These are phyloP conservation scores for Monopis laevigella DNA, from an alignment of 2,888 invertebrate species.

Conservation along the genomic window DNA sequence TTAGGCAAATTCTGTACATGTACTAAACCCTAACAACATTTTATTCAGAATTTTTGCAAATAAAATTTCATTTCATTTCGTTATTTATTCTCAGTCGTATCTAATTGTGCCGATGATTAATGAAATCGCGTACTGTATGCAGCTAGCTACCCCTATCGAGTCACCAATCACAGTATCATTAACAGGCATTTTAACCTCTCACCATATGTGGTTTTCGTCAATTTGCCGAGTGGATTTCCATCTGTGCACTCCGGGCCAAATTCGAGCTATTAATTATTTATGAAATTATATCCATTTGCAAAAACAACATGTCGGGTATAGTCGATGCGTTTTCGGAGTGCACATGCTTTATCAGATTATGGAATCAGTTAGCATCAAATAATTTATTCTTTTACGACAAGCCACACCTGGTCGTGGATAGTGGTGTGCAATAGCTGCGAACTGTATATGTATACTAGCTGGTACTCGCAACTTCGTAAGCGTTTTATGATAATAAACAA, in stretches of 20 bases:
- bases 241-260: conserved; percentile 45
- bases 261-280: conserved; percentile 60
- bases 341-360: conserved; percentile 46
- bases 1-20: no score
- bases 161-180: conserved; percentile 51
- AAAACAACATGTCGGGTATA: conserved; percentile 40
- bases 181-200: conserved; percentile 62
- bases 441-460: no score
- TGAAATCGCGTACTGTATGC: conserved; percentile 1
- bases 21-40: no score
- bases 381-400: conserved; percentile 10
- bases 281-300: conserved; percentile 53
- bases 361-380: conserved; percentile 27
- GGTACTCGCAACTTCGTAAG: no score
- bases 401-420: not conserved
- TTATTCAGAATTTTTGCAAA: no score
- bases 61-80: no score
- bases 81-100: no score
- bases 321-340: conserved; percentile 20
- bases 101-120: no score
- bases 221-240: conserved; percentile 62
- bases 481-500: no score
- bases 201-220: conserved; percentile 60
- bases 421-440: not conserved
- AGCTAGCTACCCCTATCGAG: conserved; percentile 1